A percentile compares a stretch with the other conserved stretches of the same genome.
Conservation (phyloP, 2,797 vertebrate species). For the Iguana delicatissima region DNA sequence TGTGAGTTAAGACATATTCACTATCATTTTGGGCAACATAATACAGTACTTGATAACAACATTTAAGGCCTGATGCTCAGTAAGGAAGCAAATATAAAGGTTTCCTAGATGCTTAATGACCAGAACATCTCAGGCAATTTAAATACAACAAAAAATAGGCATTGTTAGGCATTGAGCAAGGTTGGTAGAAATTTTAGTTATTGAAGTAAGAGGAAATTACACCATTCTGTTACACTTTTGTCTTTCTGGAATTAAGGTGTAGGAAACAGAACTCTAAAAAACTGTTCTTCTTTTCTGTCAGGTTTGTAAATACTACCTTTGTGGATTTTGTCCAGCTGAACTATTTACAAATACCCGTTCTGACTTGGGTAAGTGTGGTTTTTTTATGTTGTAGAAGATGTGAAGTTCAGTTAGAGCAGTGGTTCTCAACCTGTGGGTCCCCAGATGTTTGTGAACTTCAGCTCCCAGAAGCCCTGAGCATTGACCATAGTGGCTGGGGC, state of each 20-base stretch:
- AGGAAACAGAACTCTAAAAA: not conserved
- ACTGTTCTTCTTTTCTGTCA: slow-evolving; percentile 61
- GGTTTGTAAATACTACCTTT: slow-evolving; percentile 98
- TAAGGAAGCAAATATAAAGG: not conserved
- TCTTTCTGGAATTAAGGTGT: not conserved
- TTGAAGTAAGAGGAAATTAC: not conserved
- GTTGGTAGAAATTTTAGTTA: not conserved
- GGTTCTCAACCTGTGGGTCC: no score
- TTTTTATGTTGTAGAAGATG: not conserved
- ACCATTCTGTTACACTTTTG: not conserved
- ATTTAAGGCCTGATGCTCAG: not conserved
- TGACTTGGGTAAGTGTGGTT: slow-evolving; percentile 90
- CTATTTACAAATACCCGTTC: slow-evolving; percentile 98
- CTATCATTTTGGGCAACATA: not conserved
- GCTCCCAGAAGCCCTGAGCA: no score
- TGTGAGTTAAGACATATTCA: no score
- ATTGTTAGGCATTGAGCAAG: not conserved
- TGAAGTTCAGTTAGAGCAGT: not conserved
- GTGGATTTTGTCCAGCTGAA: slow-evolving; percentile 98
- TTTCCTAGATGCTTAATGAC: not conserved
- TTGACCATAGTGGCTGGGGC: no score
- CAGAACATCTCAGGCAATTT: not conserved
- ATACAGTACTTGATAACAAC: not conserved
- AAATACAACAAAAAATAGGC: not conserved
- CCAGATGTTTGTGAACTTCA: no score